Base-by-base conservation (phyloP, 2,888 invertebrate species). In the Pyralis farinalis region DNA sequence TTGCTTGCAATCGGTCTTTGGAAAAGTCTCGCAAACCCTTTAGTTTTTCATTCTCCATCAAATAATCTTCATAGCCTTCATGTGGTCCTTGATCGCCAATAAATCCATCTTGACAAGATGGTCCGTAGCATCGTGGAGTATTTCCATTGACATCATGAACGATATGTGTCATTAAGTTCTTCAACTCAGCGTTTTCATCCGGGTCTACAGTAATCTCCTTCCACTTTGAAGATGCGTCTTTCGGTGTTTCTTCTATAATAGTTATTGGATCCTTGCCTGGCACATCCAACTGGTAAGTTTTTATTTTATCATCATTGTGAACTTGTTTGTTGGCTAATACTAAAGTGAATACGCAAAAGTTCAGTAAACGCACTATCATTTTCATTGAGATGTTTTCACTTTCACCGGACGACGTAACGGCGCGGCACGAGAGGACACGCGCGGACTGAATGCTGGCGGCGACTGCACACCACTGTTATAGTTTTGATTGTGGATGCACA, bases 1-100 rank as follows among this genome's bases (percentile, higher is more conserved):
- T 85, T 4, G 87, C 88, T 60, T 88, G 81, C 5, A 88, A 51
- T 4, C 84, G 79, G 43, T 89, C 88, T 45, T 74, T 80, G 0
- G 79, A 67, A 47, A 78, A 71, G 42, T 85, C 81, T 28, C 72
- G 71, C 36, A 76, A 81, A 51, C 84, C 81, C 42, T 84, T 91
- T 0, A 91, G 70, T 62, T 91, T 91, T 9, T 90, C 91, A 0
- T 91, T 90, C 58, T 92, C 93, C 22, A 91, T 90, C 46, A 91
- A 79, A 40, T 92, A 81, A 52, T 93, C 91, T 47, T 92, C 91
- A 10, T 93, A 69, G 31, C 91, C 89, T 45, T 91, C 91, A 1
- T 92, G 91, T 0, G 87, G 82, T 48, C 80, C 69, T 51, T 74
- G 64, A 20, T 73, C 63, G 28, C 63, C 67, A 31, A 65, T 60